Percentiles rank a stretch among this genome's conserved stretches.
Evolutionary conservation across 2,797 vertebrate species (phyloP).

Genomic region (Monodelphis domestica): DNA sequence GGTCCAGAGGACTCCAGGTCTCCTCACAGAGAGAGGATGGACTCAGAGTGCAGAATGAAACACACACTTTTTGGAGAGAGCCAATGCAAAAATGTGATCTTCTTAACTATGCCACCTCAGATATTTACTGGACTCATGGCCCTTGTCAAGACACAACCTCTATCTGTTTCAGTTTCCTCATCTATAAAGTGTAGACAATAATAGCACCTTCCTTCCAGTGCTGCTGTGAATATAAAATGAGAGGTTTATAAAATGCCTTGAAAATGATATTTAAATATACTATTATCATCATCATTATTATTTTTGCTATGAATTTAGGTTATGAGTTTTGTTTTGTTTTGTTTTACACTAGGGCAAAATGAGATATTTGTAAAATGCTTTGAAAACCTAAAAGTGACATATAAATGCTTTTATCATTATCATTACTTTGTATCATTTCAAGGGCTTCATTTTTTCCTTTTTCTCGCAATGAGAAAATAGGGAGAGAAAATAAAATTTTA

Average conservation of each 20-base stretch:
- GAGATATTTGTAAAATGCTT: neutral
- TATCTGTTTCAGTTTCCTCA: neutral
- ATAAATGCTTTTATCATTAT: neutral
- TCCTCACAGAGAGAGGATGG: neutral
- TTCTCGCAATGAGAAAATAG: neutral
- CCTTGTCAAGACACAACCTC: neutral
- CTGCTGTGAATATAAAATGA: neutral
- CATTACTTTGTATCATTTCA: neutral
- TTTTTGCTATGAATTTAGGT: neutral
- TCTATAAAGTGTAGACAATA: neutral
- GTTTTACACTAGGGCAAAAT: neutral
- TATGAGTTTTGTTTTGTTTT: neutral
- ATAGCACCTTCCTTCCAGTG: neutral
- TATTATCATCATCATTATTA: neutral
- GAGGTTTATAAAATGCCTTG: neutral
- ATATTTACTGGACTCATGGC: neutral
- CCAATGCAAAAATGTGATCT: neutral
- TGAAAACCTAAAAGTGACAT: neutral
- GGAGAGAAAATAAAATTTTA: neutral
- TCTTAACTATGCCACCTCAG: neutral
- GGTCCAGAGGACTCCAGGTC: neutral
- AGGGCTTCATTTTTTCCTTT: neutral
- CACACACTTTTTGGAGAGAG: neutral
- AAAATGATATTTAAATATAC: neutral
- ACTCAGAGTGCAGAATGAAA: neutral